Conservation (phyloP, 2,888 invertebrate species). For the Diabrotica balteata region DNA sequence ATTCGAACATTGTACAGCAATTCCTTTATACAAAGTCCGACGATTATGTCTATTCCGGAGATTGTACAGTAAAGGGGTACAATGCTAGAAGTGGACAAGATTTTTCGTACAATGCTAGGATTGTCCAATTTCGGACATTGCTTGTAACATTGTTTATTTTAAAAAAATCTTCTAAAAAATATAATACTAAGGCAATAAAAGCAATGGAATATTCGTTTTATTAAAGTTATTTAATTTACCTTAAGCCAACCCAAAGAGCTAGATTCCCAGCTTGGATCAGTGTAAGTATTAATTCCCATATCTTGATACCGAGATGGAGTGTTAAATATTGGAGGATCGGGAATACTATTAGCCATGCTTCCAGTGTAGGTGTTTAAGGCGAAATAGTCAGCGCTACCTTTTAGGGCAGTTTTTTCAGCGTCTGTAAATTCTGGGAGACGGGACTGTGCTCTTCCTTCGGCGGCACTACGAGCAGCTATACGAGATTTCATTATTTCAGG, state of each 20-base stretch:
- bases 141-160: too few species aligned
- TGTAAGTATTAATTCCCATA: constrained; percentile 33
- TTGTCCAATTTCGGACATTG: too few species aligned
- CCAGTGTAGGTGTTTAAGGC: constrained; percentile 80
- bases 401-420: constrained; percentile 67
- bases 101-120: too few species aligned
- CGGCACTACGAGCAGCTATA: constrained; percentile 65
- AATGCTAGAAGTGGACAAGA: too few species aligned
- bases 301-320: constrained; percentile 46
- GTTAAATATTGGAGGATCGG: constrained; percentile 19
- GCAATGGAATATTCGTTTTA: background rate
- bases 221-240: constrained; percentile 15
- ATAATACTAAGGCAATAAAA: too few species aligned
- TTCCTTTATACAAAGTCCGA: too few species aligned
- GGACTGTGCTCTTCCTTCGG: constrained; percentile 67
- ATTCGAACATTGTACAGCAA: too few species aligned
- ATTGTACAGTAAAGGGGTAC: too few species aligned
- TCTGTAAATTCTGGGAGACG: constrained; percentile 69
- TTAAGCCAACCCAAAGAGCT: constrained; percentile 35
- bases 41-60: too few species aligned
- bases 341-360: constrained; percentile 56
- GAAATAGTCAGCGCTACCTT: constrained; percentile 73
- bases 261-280: constrained; percentile 35
- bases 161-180: too few species aligned
- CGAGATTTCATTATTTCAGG: constrained; percentile 69